Evolutionary conservation across 2,888 invertebrate genomes (phyloP).

Genomic region (Lithodes maja): DNA sequence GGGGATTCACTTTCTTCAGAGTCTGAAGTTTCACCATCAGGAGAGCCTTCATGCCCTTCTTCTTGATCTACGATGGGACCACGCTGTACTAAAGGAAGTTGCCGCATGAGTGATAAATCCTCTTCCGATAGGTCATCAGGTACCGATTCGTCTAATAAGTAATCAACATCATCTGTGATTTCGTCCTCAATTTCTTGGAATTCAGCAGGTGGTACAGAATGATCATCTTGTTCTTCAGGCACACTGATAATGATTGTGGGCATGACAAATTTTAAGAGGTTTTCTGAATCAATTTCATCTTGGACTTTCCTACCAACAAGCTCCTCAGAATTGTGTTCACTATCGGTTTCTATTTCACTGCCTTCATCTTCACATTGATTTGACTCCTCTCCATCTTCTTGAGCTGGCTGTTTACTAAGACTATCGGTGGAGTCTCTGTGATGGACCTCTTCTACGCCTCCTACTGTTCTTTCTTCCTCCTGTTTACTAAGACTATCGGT

Average conservation of each 20-base stretch:
- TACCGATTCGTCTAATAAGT: neutral
- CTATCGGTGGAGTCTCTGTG: neutral
- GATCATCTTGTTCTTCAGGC: neutral
- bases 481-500: neutral
- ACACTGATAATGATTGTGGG: slow-evolving; percentile 3
- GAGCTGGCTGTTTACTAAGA: neutral
- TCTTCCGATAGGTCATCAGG: slow-evolving; percentile 19
- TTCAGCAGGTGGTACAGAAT: neutral
- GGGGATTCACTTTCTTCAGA: neutral
- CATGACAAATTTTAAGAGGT: neutral
- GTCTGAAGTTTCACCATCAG: slow-evolving; percentile 3
- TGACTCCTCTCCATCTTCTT: neutral
- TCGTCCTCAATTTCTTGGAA: neutral
- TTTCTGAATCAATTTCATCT: neutral
- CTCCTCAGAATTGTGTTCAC: neutral
- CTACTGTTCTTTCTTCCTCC: neutral
- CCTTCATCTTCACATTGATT: neutral
- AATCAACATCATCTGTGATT: neutral
- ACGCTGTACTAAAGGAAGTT: neutral
- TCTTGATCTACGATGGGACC: neutral
- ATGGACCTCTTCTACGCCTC: neutral
- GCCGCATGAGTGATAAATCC: slow-evolving; percentile 1
- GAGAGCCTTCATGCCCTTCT: neutral
- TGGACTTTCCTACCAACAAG: neutral
- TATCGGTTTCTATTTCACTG: neutral